Conservation (phyloP, 2,888 invertebrate species). For the Xestia sexstrigata region DNA sequence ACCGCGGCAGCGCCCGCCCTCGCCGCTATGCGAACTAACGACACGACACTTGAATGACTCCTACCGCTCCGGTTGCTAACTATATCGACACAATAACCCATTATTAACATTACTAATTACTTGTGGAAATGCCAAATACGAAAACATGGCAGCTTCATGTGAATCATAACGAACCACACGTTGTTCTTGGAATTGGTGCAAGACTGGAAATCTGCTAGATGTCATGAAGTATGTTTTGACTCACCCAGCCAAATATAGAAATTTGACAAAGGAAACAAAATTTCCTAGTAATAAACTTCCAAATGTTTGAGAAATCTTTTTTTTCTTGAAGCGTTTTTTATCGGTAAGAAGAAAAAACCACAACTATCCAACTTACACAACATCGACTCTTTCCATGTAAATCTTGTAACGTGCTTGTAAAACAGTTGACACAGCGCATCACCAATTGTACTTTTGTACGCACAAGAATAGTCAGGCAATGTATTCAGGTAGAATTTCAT, state of each 20-base stretch:
- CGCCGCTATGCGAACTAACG: constrained; percentile 70
- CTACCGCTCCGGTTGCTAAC: constrained; percentile 77
- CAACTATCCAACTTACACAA: too few relatives aligned
- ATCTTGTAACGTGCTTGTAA: neutral
- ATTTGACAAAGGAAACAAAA: constrained; percentile 21
- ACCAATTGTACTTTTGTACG: neutral
- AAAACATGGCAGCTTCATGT: constrained; percentile 30
- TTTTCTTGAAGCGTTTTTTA: neutral
- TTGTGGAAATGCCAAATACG: constrained; percentile 37
- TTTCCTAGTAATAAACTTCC: neutral
- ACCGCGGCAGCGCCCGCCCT: constrained; percentile 82
- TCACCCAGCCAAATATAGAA: constrained; percentile 8
- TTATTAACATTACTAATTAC: constrained; percentile 58
- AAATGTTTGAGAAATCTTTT: neutral
- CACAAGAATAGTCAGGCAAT: neutral
- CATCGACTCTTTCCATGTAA: neutral
- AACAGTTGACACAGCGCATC: neutral
- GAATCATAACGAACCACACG: constrained; percentile 46
- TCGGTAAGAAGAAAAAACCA: neutral
- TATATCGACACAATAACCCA: constrained; percentile 60
- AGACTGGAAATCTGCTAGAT: constrained; percentile 29
- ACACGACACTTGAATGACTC: constrained; percentile 76
- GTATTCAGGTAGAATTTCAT: constrained; percentile 13
- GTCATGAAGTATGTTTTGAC: constrained; percentile 29
- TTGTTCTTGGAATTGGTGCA: constrained; percentile 45